Evolutionary conservation across 1,140 invertebrate genomes (phyloP), one percentile per base, ranked within the genome.

Genomic region (Acromyrmex heyeri): DNA sequence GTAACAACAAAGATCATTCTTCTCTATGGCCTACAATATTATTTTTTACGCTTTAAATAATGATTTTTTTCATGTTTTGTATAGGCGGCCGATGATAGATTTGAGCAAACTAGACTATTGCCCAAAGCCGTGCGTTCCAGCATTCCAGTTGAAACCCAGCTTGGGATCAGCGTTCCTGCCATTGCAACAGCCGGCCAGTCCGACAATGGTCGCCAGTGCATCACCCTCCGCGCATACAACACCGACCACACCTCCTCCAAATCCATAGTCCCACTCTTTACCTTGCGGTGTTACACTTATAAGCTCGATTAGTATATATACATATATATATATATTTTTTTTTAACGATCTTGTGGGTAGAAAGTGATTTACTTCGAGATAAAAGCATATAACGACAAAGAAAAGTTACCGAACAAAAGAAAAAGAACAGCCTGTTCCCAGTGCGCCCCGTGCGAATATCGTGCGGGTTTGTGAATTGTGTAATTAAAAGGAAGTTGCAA

Each of bases 121-220:
- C 86, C 91, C 94, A 87, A 97, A 97, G 91, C 97, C 97, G 67
- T 96, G 96, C 91, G 96, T 97, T 93, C 65, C 85, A 86, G 96
- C 96, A 87, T 98, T 98, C 95, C 97, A 97, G 89, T 95, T 98
- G 92, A 97, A 97, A 91, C 97, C 97, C 77, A 98, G 97, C 93
- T 96, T 97, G 86, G 97, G 97, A 86, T 98, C 97, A 61, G 98
- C 98, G 86, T 98, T 98, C 95, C 96, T 97, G 94, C 97, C 97
- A 88, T 95, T 98, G 86, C 96, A 97, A 93, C 96, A 97, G 86
- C 95, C 95, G 87, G 92, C 95, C 87, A 95, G 93, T 87, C 91
- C 94, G 59, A 92, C 93, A 85, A 90, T 94, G 88, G 88, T 92
- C 86, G 87, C 90, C 62, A 93, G 85, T 90, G 91, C 90, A 87